Percentiles rank a stretch among this genome's conserved stretches.
Conservation (phyloP, 1,140 invertebrate species). For the Diabrotica virgifera region DNA sequence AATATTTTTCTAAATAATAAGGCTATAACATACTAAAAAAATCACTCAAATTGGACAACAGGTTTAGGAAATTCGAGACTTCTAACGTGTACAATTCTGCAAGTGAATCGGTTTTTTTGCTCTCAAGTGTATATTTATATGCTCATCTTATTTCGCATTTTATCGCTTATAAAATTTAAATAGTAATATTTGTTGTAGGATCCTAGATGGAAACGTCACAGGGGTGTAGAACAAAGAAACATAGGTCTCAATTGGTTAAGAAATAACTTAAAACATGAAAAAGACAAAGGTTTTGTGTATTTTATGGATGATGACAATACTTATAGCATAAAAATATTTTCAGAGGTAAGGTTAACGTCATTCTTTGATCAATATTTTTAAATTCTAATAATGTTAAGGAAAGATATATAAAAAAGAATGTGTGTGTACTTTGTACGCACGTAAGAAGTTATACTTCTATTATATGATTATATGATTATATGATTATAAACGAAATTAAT, state of each 20-base stretch:
- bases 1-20: no score
- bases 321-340: slow-evolving; percentile 85
- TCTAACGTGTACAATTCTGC: no score
- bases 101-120: no score
- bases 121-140: no score
- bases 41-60: no score
- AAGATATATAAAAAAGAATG: no score
- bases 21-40: no score
- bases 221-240: slow-evolving; percentile 94
- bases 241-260: slow-evolving; percentile 84
- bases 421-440: no score
- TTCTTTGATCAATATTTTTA: slow-evolving; percentile 1
- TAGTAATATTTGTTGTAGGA: slow-evolving; percentile 51
- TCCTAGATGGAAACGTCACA: slow-evolving; percentile 85
- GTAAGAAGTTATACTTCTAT: no score
- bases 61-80: no score
- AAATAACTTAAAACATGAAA: slow-evolving; percentile 57
- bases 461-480: no score
- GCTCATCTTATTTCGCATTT: neutral
- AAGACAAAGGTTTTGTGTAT: slow-evolving; percentile 80
- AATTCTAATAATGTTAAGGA: neutral
- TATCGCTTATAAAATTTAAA: neutral
- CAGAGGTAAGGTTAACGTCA: slow-evolving; percentile 63
- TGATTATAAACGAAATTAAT: no score
- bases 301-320: slow-evolving; percentile 99